Conservation (phyloP, 2,797 vertebrate species). For the Telmatherina bonti region DNA sequence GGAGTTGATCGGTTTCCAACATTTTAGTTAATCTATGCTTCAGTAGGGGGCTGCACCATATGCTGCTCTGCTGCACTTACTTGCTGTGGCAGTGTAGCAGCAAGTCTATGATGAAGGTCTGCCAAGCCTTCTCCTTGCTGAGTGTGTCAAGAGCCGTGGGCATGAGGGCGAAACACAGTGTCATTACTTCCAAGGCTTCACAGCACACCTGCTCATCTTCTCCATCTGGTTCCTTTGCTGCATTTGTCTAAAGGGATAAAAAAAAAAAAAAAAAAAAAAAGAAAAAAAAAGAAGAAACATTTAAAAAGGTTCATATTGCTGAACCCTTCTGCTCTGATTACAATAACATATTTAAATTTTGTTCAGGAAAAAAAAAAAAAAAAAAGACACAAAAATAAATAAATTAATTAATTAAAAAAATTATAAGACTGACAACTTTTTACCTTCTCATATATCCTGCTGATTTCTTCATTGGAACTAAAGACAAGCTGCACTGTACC, state of each 20-base stretch:
- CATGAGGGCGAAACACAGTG: slow-evolving; percentile 97
- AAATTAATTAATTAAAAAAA: too few species aligned
- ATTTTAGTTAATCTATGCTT: background rate
- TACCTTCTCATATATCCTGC: slow-evolving; percentile 99
- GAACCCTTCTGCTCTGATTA: background rate
- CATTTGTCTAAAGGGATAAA: slow-evolving; percentile 87
- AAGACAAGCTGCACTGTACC: slow-evolving; percentile 97
- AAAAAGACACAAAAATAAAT: too few species aligned
- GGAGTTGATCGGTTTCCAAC: background rate
- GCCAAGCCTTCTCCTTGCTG: slow-evolving; percentile 99
- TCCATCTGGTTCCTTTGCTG: slow-evolving; percentile 93
- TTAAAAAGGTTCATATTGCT: background rate
- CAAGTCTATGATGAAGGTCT: slow-evolving; percentile 98
- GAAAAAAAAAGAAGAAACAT: background rate
- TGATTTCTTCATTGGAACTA: slow-evolving; percentile 98
- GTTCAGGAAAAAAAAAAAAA: too few species aligned
- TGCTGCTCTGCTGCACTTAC: slow-evolving; percentile 71
- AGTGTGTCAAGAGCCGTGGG: slow-evolving; percentile 97
- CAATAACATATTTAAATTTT: slow-evolving; percentile 2
- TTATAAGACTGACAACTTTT: slow-evolving; percentile 13
- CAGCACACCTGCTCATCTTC: slow-evolving; percentile 99
- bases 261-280: background rate
- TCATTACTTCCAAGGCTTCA: slow-evolving; percentile 99
- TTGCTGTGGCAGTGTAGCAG: slow-evolving; percentile 99
- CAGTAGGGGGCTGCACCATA: background rate